Evolutionary conservation across 2,888 invertebrate genomes (phyloP).

Genomic region (Dexiosoma caninum): DNA sequence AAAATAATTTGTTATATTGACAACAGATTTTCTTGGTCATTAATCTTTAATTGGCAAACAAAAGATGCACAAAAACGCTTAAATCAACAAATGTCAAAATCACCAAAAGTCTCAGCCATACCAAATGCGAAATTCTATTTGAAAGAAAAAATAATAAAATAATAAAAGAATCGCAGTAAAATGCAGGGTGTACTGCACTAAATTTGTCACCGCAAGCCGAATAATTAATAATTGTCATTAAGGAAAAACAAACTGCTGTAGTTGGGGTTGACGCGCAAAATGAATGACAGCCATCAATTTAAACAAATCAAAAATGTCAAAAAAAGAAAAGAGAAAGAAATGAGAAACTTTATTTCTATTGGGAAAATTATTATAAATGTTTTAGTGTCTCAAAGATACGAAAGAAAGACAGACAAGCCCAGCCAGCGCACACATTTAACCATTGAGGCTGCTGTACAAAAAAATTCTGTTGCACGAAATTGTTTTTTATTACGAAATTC

Average conservation of each 20-base stretch:
- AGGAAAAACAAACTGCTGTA: constrained; percentile 28
- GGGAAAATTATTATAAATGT: constrained; percentile 32
- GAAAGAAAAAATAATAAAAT: background rate
- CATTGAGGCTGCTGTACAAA: background rate
- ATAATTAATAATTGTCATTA: constrained; percentile 62
- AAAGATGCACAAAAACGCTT: constrained; percentile 30
- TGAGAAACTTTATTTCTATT: background rate
- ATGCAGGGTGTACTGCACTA: constrained; percentile 17
- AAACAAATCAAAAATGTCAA: constrained; percentile 52
- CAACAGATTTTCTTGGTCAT: constrained; percentile 61
- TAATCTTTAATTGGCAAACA: constrained; percentile 63
- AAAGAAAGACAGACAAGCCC: constrained; percentile 13
- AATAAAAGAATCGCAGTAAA: too few relatives aligned
- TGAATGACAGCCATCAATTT: constrained; percentile 62
- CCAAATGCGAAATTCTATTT: constrained; percentile 14
- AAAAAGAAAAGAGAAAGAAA: background rate
- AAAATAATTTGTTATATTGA: constrained; percentile 62
- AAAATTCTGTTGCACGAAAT: background rate
- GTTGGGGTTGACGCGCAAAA: constrained; percentile 22
- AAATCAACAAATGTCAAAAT: constrained; percentile 60
- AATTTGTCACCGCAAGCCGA: constrained; percentile 50
- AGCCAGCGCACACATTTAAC: constrained; percentile 22
- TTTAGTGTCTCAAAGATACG: background rate
- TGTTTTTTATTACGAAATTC: constrained; percentile 33
- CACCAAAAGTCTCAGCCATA: constrained; percentile 46